Percentiles rank a stretch among this genome's conserved stretches.
phyloP scores from a whole-genome alignment of 2,797 vertebrate genomes.

The Glossophaga mutica region DNA sequence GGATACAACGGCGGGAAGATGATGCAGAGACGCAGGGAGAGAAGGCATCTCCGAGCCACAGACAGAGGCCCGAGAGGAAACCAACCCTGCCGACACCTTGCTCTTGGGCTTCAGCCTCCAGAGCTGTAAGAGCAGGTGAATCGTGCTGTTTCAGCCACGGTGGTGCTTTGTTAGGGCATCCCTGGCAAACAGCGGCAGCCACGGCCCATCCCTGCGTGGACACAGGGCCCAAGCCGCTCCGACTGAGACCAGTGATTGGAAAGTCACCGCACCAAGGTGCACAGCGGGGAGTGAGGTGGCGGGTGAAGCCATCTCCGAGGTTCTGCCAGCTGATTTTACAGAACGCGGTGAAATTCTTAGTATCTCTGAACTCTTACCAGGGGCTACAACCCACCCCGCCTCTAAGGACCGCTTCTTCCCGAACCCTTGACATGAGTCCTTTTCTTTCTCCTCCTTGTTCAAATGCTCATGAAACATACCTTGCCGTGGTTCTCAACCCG shows the following conservation, averaged over 20 bases:
- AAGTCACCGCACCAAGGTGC: not conserved
- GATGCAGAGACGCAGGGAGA: accelerated
- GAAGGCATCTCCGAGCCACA: accelerated
- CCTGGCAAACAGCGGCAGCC: not conserved
- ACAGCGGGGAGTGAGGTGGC: no score
- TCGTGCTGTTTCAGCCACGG: no score
- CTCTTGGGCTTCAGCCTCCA: not conserved
- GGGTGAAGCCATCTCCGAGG: not conserved
- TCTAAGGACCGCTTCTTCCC: not conserved
- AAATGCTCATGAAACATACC: not conserved
- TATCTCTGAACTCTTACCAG: not conserved
- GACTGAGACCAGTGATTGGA: not conserved
- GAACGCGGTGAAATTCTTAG: not conserved
- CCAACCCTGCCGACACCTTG: no score
- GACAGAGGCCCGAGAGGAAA: no score
- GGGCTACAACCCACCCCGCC: not conserved
- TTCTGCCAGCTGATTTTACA: not conserved
- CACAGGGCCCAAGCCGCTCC: no score
- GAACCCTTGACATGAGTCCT: not conserved
- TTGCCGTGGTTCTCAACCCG: not conserved
- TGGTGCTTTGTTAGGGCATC: no score
- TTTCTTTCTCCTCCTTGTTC: not conserved
- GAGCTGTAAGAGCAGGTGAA: not conserved
- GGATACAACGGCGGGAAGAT: not conserved
- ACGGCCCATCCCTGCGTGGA: not conserved